Percentiles rank a stretch among this genome's conserved stretches.
These are phyloP conservation scores for Rhopalosiphum nymphaeae DNA, from an alignment of 2,888 invertebrate genomes.

Conservation along the genomic window DNA sequence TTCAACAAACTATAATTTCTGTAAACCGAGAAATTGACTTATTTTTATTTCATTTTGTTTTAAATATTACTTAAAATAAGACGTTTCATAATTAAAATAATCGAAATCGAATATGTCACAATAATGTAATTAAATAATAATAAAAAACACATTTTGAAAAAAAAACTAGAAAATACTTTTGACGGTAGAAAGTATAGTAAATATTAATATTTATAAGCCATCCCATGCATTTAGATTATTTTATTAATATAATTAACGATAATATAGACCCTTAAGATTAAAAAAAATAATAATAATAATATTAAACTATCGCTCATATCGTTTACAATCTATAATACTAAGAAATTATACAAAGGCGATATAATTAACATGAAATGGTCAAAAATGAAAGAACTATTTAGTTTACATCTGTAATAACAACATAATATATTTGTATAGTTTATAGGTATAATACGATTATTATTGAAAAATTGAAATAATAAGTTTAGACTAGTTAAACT, in stretches of 20 bases:
- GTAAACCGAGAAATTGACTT: not conserved
- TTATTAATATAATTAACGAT: not conserved
- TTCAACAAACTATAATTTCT: not conserved
- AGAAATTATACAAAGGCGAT: not conserved
- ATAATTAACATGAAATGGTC: not conserved
- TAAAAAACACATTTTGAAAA: not conserved
- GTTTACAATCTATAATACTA: too few relatives aligned
- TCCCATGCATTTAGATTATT: not conserved
- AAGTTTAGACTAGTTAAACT: not conserved
- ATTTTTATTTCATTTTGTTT: not conserved
- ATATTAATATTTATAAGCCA: not conserved
- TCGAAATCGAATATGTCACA: not conserved
- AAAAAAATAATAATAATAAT: not conserved
- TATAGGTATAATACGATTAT: not conserved
- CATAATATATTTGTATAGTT: not conserved
- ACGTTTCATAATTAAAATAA: not conserved
- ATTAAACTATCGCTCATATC: too few relatives aligned
- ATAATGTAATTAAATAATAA: not conserved
- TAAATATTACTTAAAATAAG: not conserved
- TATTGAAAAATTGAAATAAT: not conserved
- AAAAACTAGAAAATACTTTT: not conserved
- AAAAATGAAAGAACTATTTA: not conserved
- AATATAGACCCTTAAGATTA: not conserved
- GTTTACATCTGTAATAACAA: not conserved
- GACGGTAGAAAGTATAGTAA: not conserved